Conservation (phyloP, 2,113 vertebrate genomes). For the Microcebus tavaratra region DNA sequence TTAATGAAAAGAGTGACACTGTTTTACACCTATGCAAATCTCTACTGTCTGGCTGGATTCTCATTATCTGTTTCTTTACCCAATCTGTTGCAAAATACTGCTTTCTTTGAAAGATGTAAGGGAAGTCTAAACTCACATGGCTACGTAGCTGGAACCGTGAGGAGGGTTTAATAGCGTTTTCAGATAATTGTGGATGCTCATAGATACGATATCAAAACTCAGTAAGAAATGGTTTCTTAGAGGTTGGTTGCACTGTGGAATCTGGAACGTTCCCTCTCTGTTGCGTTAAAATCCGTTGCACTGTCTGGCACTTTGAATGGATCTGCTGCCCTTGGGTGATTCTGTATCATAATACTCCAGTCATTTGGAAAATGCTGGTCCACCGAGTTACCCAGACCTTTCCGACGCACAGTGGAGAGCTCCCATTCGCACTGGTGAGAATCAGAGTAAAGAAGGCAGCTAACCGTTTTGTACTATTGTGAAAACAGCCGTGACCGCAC, state of each 20-base stretch:
- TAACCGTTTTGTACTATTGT: background rate
- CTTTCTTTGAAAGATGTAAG: background rate
- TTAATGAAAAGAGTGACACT: background rate
- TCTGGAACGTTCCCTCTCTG: background rate
- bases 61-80: background rate
- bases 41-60: background rate
- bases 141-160: background rate
- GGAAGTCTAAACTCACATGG: background rate
- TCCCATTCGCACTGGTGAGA: accelerated
- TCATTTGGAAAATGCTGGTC: background rate
- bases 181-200: background rate
- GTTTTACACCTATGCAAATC: background rate
- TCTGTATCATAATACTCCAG: background rate
- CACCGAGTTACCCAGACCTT: background rate
- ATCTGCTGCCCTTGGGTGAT: background rate
- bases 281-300: background rate
- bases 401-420: background rate
- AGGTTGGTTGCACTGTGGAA: background rate
- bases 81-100: background rate
- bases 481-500: background rate
- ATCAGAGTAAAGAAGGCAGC: accelerated
- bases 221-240: background rate
- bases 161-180: background rate
- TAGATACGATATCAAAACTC: background rate
- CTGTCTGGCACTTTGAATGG: background rate